phyloP scores from a whole-genome alignment of 2,797 vertebrate species.

The Apogon hyalosoma region DNA sequence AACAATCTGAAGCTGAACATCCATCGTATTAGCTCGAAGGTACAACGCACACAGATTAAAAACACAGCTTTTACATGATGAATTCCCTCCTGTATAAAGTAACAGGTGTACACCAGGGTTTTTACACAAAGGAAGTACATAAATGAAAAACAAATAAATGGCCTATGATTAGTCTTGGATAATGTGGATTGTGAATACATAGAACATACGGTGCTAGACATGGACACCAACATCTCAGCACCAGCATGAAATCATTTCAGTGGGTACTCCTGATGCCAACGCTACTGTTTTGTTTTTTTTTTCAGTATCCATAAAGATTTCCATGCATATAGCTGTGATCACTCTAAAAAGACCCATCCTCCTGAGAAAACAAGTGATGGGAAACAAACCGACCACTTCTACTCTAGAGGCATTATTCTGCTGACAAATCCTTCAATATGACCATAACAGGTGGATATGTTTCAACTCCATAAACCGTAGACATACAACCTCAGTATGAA shows the following conservation, averaged over 20 bases:
- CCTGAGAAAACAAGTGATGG: slow-evolving; percentile 4
- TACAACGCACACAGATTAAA: slow-evolving; percentile 15
- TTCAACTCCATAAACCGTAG: slow-evolving; percentile 49
- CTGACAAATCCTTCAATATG: slow-evolving; percentile 57
- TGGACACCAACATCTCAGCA: slow-evolving; percentile 36
- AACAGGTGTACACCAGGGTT: slow-evolving; percentile 34
- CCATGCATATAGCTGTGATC: background rate
- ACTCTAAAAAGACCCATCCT: background rate
- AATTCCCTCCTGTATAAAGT: slow-evolving; percentile 37
- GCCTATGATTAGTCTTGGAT: slow-evolving; percentile 24
- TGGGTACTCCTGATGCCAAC: background rate
- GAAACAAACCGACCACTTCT: slow-evolving; percentile 8
- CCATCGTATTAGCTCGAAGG: slow-evolving; percentile 13
- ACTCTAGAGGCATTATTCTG: slow-evolving; percentile 14
- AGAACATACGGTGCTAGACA: slow-evolving; percentile 38
- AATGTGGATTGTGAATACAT: slow-evolving; percentile 53
- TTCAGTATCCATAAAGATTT: background rate
- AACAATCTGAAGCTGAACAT: slow-evolving; percentile 35
- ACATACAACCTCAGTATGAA: slow-evolving; percentile 49
- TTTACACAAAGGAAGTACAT: slow-evolving; percentile 33
- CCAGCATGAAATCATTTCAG: slow-evolving; percentile 16
- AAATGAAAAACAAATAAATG: slow-evolving; percentile 34
- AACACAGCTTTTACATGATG: slow-evolving; percentile 45
- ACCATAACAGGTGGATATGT: slow-evolving; percentile 61
- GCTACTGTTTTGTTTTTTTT: background rate